These are phyloP conservation scores for Xestia ashworthii DNA, from an alignment of 2,888 invertebrate genomes.

Conservation along the genomic window DNA sequence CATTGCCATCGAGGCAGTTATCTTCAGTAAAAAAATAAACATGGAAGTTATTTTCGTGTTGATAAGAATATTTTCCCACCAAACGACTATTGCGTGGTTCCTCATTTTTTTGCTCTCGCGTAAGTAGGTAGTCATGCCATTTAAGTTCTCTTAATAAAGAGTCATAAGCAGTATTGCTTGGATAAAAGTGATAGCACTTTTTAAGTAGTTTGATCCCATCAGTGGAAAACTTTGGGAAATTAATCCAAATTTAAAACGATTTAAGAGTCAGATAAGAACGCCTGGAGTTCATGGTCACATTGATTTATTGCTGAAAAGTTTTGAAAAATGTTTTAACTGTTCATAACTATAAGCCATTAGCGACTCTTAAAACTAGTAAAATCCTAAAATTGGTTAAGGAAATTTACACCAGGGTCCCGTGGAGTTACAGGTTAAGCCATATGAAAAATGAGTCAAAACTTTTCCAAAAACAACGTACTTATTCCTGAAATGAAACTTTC, in stretches of 20 bases:
- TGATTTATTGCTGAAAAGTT: slow-evolving; percentile 28
- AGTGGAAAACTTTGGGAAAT: slow-evolving; percentile 13
- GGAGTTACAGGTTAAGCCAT: neutral
- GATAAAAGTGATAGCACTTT: slow-evolving; percentile 27
- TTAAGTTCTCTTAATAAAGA: slow-evolving; percentile 2
- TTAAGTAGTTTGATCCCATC: slow-evolving; percentile 5
- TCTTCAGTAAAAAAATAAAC: slow-evolving; percentile 5
- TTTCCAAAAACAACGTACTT: neutral
- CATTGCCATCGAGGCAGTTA: neutral
- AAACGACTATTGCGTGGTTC: slow-evolving; percentile 20
- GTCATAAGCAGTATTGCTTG: slow-evolving; percentile 13
- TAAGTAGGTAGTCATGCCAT: neutral
- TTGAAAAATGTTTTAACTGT: neutral
- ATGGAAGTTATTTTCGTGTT: neutral
- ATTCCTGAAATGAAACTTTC: slow-evolving; percentile 4
- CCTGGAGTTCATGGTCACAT: slow-evolving; percentile 7
- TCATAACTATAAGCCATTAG: neutral
- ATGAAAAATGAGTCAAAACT: neutral
- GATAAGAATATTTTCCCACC: slow-evolving; percentile 32
- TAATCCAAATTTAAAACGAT: slow-evolving; percentile 25
- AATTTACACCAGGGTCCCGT: neutral
- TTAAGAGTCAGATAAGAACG: slow-evolving; percentile 13
- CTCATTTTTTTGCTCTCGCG: neutral
- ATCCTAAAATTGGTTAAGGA: neutral
- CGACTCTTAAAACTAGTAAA: neutral